Evolutionary conservation across 64 coral and sea anemone genomes (phyloP), one percentile per base, ranked within the genome.

Genomic region (Actinia tenebrosa): DNA sequence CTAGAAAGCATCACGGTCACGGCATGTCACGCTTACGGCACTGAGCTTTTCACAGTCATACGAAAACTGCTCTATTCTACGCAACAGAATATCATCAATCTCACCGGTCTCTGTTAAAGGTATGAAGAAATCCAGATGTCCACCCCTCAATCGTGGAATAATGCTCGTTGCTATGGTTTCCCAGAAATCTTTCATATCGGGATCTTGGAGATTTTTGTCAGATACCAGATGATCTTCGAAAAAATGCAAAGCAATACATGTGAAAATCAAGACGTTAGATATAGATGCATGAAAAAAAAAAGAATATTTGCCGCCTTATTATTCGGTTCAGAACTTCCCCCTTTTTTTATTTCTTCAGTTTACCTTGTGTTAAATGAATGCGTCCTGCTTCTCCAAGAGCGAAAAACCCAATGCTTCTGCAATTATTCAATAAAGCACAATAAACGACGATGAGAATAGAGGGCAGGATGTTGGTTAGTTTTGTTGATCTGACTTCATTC

Each of bases 81-180:
- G 47, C 47, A 4, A 50, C 47, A 50, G 7, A 50, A 50, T 50
- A 50, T 50, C 47, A 66, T 58, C 1, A 13, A 11, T 7, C 63
- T 66, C 20, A 98, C 96, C 96, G 90, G 93, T 92, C 56, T 89
- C 93, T 10, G 69, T 79, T 56, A 98, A 84, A 27, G 96, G 96
- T 58, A 89, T 78, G 84, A 98, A 98, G 27, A 98, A 87, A 85
- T 98, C 96, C 56, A 98, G 60, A 72, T 98, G 96, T 52, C 96
- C 96, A 13, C 92, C 89, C 19, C 64, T 45, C 11, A 86, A 86
- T 87, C 71, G 64, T 25, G 84, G 61, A 50, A 84, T 45, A 14
- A 98, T 85, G 89, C 88, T 87, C 30, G 88, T 92, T 22, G 92
- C 87, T 22, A 98, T 22, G 42, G 90, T 88, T 92, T 98, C 89